These are phyloP conservation scores for Ctenosaura bakeri DNA, from an alignment of 2,797 vertebrate species.

Conservation along the genomic window DNA sequence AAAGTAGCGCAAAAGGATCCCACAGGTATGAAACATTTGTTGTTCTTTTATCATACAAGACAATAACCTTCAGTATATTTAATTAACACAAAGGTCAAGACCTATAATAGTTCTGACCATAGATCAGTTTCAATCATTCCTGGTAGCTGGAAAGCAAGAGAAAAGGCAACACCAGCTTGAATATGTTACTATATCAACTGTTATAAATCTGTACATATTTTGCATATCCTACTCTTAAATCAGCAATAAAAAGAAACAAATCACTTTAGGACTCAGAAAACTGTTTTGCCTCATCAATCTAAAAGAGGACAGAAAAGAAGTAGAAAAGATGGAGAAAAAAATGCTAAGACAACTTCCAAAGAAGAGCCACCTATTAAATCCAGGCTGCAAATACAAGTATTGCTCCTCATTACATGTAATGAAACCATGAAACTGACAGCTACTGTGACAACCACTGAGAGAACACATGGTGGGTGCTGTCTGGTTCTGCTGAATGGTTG, in stretches of 20 bases:
- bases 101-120: not conserved
- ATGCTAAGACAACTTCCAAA: not conserved
- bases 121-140: not conserved
- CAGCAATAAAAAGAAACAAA: slow-evolving; percentile 1
- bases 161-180: not conserved
- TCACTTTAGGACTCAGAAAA: not conserved
- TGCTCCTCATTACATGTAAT: not conserved
- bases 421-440: not conserved
- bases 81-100: not conserved
- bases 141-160: not conserved
- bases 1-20: not conserved
- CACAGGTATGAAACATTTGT: not conserved
- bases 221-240: not conserved
- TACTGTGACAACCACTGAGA: not conserved
- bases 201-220: not conserved
- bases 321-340: not conserved
- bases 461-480: not conserved
- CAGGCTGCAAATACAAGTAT: not conserved
- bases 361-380: not conserved
- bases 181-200: not conserved
- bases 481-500: not conserved
- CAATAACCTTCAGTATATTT: not conserved
- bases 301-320: not conserved
- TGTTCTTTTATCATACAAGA: not conserved
- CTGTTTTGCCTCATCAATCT: not conserved